These are phyloP conservation scores for Drosophila melanosoma DNA, from an alignment of 2,888 invertebrate species.

Conservation along the genomic window DNA sequence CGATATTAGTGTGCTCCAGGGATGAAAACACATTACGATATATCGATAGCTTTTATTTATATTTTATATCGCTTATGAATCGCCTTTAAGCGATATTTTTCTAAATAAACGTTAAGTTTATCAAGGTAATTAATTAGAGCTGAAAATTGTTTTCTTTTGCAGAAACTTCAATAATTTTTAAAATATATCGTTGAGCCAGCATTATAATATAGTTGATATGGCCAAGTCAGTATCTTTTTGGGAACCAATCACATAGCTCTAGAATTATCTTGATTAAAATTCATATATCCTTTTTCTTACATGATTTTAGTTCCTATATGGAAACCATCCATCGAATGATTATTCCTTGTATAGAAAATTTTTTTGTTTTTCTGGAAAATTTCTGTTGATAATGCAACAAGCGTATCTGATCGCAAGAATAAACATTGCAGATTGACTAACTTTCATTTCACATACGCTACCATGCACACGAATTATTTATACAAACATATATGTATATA, in stretches of 20 bases:
- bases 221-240: not conserved
- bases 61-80: not conserved
- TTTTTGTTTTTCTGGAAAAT: not conserved
- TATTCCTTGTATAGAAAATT: not conserved
- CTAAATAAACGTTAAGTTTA: conserved; percentile 3
- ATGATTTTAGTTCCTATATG: not conserved
- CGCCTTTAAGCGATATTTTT: not conserved
- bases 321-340: not conserved
- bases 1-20: not conserved
- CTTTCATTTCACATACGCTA: conserved; percentile 34
- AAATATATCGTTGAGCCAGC: not conserved
- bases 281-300: not conserved
- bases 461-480: not conserved
- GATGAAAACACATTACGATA: not conserved
- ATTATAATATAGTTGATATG: not conserved
- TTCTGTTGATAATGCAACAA: conserved; percentile 17
- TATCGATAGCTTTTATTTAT: not conserved
- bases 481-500: not conserved
- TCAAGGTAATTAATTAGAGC: not conserved
- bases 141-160: not conserved
- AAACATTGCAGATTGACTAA: conserved; percentile 21
- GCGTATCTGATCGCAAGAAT: conserved; percentile 32
- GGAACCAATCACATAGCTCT: not conserved
- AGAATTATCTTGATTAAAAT: not conserved
- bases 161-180: not conserved